A percentile compares a stretch with the other conserved stretches of the same genome.
phyloP scores from a whole-genome alignment of 2,113 vertebrate species.

The Lampris incognitus region DNA sequence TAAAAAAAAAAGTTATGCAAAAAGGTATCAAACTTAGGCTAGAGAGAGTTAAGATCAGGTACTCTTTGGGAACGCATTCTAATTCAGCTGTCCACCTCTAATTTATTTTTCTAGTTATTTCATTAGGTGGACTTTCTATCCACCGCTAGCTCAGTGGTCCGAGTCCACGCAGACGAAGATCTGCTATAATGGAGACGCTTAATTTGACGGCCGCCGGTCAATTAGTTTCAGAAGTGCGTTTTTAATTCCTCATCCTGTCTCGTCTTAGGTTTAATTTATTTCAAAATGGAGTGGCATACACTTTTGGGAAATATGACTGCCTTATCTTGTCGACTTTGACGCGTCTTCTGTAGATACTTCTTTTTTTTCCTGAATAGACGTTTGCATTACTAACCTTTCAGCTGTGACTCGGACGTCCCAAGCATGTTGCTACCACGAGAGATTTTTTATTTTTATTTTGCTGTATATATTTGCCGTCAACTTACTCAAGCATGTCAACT shows the following conservation, averaged over 20 bases:
- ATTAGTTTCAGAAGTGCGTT: conserved; percentile 71
- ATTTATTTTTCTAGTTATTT: conserved; percentile 80
- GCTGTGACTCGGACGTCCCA: conserved; percentile 64
- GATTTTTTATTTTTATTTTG: conserved; percentile 65
- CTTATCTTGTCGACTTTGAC: conserved; percentile 55
- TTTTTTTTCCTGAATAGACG: conserved; percentile 56
- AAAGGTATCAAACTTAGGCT: conserved; percentile 78
- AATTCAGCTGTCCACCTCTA: conserved; percentile 78
- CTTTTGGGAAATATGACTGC: conserved; percentile 68
- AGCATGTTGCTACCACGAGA: conserved; percentile 64
- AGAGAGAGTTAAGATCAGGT: conserved; percentile 81
- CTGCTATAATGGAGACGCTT: conserved; percentile 62
- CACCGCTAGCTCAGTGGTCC: conserved; percentile 64
- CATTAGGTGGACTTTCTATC: conserved; percentile 62
- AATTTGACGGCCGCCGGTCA: conserved; percentile 61
- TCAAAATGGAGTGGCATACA: conserved; percentile 72
- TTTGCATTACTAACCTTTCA: conserved; percentile 75
- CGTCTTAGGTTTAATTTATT: conserved; percentile 81
- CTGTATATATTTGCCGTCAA: conserved; percentile 81
- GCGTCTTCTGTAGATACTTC: conserved; percentile 67
- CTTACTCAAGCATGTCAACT: conserved; percentile 73
- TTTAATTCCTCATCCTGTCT: conserved; percentile 65
- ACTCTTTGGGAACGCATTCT: conserved; percentile 79
- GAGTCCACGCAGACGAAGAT: conserved; percentile 52
- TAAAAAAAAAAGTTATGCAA: conserved; percentile 72